Conservation (phyloP, 2,888 invertebrate species). For the Hesperia comma region DNA sequence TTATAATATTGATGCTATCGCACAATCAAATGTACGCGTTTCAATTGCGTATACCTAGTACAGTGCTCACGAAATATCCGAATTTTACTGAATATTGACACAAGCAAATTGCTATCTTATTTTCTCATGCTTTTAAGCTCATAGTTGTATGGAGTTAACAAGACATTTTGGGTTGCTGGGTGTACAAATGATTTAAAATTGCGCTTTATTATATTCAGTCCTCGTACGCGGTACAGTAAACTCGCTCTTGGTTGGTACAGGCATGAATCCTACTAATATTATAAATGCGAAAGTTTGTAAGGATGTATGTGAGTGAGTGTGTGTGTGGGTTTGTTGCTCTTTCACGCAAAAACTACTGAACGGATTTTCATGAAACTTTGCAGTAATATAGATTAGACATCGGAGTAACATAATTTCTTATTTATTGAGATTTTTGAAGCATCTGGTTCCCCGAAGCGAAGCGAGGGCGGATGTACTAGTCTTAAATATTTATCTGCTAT, state of each 20-base stretch:
- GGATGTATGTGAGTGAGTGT: too few relatives aligned
- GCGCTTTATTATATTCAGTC: slow-evolving; percentile 42
- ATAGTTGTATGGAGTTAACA: neutral
- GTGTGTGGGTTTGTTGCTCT: too few relatives aligned
- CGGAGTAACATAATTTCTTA: too few relatives aligned
- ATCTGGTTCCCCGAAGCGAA: too few relatives aligned
- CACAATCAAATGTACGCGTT: slow-evolving; percentile 37
- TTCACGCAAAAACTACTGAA: too few relatives aligned
- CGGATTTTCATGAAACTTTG: too few relatives aligned
- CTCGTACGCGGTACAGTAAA: slow-evolving; percentile 45
- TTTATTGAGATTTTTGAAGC: too few relatives aligned
- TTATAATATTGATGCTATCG: slow-evolving; percentile 39
- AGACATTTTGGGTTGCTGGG: neutral
- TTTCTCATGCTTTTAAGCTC: neutral
- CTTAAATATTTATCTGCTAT: too few relatives aligned
- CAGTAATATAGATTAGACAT: too few relatives aligned
- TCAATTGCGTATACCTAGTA: slow-evolving; percentile 25
- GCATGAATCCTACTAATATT: slow-evolving; percentile 45
- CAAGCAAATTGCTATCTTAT: slow-evolving; percentile 4
- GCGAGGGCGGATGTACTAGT: too few relatives aligned
- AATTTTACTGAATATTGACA: neutral
- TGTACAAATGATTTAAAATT: slow-evolving; percentile 17
- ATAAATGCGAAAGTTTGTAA: too few relatives aligned
- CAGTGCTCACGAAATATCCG: neutral
- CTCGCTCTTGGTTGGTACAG: slow-evolving; percentile 23